Evolutionary conservation across 2,888 invertebrate species (phyloP).

Genomic region (Agrenia bidenticulata): DNA sequence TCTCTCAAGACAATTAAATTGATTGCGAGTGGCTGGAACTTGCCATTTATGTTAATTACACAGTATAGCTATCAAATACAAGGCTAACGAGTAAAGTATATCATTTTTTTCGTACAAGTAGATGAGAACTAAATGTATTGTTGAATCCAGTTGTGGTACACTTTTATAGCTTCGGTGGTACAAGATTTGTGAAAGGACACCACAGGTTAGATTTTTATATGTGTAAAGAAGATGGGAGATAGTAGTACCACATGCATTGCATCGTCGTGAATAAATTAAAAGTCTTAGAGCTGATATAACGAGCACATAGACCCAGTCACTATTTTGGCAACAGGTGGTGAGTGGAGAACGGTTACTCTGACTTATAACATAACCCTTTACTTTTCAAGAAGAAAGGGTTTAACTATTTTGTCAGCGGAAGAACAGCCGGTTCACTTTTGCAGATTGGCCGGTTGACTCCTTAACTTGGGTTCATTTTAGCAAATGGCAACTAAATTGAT

Average conservation of each 20-base stretch:
- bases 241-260: background rate
- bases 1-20: background rate
- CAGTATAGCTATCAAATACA: background rate
- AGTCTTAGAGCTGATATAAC: constrained; percentile 19
- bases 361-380: background rate
- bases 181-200: no score
- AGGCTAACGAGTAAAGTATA: constrained; percentile 1
- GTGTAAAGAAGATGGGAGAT: no score
- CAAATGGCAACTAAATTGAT: no score
- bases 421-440: no score
- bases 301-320: constrained; percentile 48
- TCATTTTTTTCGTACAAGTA: background rate
- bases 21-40: background rate
- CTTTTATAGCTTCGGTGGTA: no score
- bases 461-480: no score
- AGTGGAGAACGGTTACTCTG: constrained; percentile 20
- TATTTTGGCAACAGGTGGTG: constrained; percentile 50
- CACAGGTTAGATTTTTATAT: no score
- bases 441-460: no score
- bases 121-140: no score
- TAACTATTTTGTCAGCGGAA: no score
- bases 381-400: no score
- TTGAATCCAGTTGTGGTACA: no score
- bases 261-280: background rate
- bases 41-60: constrained; percentile 3